Percentiles rank a stretch among this genome's conserved stretches.
Conservation (phyloP, 2,888 invertebrate genomes). For the Chouioia cunea region DNA sequence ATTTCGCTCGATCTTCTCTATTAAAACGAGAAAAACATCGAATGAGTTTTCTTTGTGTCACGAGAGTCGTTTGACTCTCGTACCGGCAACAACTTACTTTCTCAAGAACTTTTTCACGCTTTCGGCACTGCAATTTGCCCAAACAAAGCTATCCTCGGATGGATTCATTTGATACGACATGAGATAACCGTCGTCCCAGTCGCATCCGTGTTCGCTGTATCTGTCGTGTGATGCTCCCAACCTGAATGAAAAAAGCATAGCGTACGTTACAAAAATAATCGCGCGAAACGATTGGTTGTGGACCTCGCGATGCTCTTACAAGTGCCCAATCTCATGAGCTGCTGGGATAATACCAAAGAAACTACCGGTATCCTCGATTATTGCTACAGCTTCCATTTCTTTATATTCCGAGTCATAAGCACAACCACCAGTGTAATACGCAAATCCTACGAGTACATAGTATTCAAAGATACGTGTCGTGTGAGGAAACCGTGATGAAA, state of each 20-base stretch:
- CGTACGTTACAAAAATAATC: neutral
- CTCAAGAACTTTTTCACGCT: constrained; percentile 30
- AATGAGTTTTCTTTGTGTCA: too few species aligned
- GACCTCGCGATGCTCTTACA: constrained; percentile 30
- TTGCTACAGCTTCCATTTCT: constrained; percentile 27
- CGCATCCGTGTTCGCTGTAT: neutral
- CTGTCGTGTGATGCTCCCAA: constrained; percentile 35
- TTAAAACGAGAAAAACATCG: neutral
- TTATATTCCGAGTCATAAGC: neutral
- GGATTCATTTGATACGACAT: constrained; percentile 24
- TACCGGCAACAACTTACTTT: constrained; percentile 14
- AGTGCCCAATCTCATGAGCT: constrained; percentile 42
- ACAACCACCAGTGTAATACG: constrained; percentile 32
- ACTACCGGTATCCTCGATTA: constrained; percentile 31
- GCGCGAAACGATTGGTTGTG: too few species aligned
- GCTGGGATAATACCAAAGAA: constrained; percentile 29
- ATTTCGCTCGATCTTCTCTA: constrained; percentile 18
- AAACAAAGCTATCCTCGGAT: constrained; percentile 14
- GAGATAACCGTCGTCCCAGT: constrained; percentile 26
- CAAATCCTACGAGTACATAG: constrained; percentile 21
- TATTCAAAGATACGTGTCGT: too few species aligned
- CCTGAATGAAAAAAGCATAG: constrained; percentile 8
- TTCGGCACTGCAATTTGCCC: constrained; percentile 33
- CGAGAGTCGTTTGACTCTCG: neutral
- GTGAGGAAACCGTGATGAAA: too few species aligned